Evolutionary conservation across 2,888 invertebrate genomes (phyloP).

Genomic region (Trichopoda pennipes): DNA sequence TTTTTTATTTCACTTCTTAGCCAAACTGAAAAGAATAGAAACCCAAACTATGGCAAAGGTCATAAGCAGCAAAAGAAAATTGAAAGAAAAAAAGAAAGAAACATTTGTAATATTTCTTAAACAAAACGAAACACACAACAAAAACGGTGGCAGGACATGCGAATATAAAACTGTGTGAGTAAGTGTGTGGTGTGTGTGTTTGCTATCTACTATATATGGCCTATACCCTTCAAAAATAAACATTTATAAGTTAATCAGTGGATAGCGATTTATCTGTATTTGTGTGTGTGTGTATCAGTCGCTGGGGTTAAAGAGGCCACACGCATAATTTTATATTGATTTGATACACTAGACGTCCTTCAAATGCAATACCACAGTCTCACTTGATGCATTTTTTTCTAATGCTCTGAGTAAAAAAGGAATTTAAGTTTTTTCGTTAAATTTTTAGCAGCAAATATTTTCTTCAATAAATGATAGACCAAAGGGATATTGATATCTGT

Average conservation of each 20-base stretch:
- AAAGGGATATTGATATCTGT: too few relatives aligned
- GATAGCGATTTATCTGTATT: too few relatives aligned
- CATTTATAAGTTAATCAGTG: too few relatives aligned
- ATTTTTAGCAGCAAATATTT: too few relatives aligned
- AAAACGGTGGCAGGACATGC: not conserved
- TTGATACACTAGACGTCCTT: not conserved
- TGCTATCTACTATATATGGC: not conserved
- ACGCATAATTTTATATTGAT: not conserved
- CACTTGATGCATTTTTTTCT: not conserved
- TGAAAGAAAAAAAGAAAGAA: not conserved
- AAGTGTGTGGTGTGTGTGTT: too few relatives aligned
- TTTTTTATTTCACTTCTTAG: slow-evolving; percentile 1
- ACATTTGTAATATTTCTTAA: slow-evolving; percentile 6
- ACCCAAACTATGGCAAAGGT: slow-evolving; percentile 15
- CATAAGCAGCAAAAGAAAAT: slow-evolving; percentile 9
- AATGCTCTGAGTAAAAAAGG: too few relatives aligned
- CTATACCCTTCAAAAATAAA: not conserved
- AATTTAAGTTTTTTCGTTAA: too few relatives aligned
- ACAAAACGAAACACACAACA: not conserved
- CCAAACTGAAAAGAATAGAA: slow-evolving; percentile 2
- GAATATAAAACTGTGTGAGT: not conserved
- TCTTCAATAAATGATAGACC: too few relatives aligned
- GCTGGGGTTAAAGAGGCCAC: not conserved
- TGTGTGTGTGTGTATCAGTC: not conserved
- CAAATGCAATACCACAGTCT: not conserved